Evolutionary conservation across 2,888 invertebrate species (phyloP).

Genomic region (Lasiommata megera): DNA sequence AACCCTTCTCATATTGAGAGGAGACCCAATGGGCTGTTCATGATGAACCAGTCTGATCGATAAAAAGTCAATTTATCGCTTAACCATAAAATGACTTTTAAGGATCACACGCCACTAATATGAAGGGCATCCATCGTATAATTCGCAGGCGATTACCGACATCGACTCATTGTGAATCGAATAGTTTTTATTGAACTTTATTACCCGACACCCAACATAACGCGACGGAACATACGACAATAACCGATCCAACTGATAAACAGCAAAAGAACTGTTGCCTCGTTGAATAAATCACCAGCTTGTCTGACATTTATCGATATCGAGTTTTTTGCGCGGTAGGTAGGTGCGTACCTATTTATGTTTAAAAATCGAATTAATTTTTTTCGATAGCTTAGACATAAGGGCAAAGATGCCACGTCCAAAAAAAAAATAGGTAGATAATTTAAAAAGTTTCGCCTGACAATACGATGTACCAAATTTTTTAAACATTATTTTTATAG

Average conservation of each 20-base stretch:
- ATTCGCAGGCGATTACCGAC: conserved; percentile 1
- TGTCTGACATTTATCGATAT: conserved; percentile 60
- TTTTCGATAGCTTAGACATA: conserved; percentile 34
- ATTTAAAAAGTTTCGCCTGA: background rate
- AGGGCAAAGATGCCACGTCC: conserved; percentile 8
- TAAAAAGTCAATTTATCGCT: background rate
- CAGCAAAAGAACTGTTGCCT: conserved; percentile 68
- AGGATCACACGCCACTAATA: background rate
- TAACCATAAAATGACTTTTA: background rate
- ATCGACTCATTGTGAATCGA: conserved; percentile 18
- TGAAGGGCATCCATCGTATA: background rate
- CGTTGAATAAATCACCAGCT: conserved; percentile 66
- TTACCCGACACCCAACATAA: conserved; percentile 31
- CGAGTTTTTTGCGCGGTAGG: conserved; percentile 54
- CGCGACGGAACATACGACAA: conserved; percentile 35
- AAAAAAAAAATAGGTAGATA: background rate
- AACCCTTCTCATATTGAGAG: no score
- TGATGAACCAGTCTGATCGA: no score
- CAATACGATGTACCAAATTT: no score
- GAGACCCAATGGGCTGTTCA: no score
- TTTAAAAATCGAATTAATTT: conserved; percentile 67
- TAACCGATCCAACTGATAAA: conserved; percentile 54
- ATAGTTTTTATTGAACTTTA: conserved; percentile 26
- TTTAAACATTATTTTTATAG: no score
- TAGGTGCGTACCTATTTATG: conserved; percentile 41